phyloP scores from a whole-genome alignment of 2,888 invertebrate species.

The Octodonta nipae region DNA sequence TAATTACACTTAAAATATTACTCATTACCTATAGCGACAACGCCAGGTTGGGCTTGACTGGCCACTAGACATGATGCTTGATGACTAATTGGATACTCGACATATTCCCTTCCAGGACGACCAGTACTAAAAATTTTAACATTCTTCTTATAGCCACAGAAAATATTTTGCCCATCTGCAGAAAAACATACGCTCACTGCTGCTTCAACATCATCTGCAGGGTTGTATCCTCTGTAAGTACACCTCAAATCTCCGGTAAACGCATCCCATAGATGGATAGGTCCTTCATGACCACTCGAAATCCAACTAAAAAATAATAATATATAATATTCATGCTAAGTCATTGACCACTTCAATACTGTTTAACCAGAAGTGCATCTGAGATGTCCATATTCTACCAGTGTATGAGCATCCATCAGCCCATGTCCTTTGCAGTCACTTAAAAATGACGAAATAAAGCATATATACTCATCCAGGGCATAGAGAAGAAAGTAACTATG shows the following conservation, averaged over 20 bases:
- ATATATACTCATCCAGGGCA: too few relatives aligned
- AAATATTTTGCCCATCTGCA: conserved; percentile 57
- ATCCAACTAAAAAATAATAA: conserved; percentile 51
- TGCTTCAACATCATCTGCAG: conserved; percentile 75
- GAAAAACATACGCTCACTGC: conserved; percentile 71
- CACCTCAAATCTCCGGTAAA: conserved; percentile 69
- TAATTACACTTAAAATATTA: background rate
- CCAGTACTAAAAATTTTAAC: conserved; percentile 72
- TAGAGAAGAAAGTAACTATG: too few relatives aligned
- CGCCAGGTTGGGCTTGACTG: conserved; percentile 38
- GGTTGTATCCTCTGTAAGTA: conserved; percentile 62
- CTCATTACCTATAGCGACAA: conserved; percentile 33
- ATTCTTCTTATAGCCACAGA: conserved; percentile 79
- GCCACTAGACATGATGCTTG: conserved; percentile 50
- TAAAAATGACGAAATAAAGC: too few relatives aligned
- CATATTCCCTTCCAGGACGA: conserved; percentile 53
- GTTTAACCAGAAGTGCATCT: too few relatives aligned
- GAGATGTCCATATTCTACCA: too few relatives aligned
- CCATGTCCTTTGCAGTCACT: too few relatives aligned
- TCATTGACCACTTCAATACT: too few relatives aligned
- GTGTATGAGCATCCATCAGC: too few relatives aligned
- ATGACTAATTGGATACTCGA: conserved; percentile 44
- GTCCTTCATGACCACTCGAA: conserved; percentile 70
- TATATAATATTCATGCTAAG: too few relatives aligned
- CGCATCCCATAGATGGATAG: conserved; percentile 90